phyloP scores from a whole-genome alignment of 2,113 vertebrate species.

The Holacanthus passer region DNA sequence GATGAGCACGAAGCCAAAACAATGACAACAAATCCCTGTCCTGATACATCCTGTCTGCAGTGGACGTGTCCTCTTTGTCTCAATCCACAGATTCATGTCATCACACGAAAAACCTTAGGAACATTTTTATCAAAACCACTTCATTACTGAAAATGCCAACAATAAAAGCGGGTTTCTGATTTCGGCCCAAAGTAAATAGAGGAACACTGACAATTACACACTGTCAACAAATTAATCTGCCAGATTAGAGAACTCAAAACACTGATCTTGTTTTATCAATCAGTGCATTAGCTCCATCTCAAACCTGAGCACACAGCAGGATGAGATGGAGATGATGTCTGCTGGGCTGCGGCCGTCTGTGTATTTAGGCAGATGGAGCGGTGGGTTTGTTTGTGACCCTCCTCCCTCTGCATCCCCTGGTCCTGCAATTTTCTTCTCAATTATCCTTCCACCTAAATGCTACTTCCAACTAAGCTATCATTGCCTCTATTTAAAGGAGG shows the following conservation, averaged over 20 bases:
- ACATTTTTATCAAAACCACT: slow-evolving; percentile 14
- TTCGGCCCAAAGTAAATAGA: slow-evolving; percentile 24
- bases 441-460: slow-evolving; percentile 20
- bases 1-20: background rate
- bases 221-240: slow-evolving; percentile 27
- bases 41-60: background rate
- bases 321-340: background rate
- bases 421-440: slow-evolving; percentile 38
- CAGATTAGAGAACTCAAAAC: slow-evolving; percentile 1
- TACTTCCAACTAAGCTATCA: background rate
- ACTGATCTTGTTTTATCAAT: background rate
- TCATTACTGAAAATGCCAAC: slow-evolving; percentile 9
- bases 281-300: background rate
- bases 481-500: background rate
- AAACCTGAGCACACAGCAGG: slow-evolving; percentile 4
- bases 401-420: slow-evolving; percentile 3
- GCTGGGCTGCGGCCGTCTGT: background rate
- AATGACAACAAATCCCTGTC: background rate
- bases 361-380: background rate
- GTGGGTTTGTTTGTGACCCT: slow-evolving; percentile 6
- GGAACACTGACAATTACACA: background rate
- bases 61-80: background rate
- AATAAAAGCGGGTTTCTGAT: slow-evolving; percentile 8
- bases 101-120: background rate
- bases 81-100: background rate